These are phyloP conservation scores for Mercenaria mercenaria DNA, from an alignment of 1,140 invertebrate species.

Conservation along the genomic window DNA sequence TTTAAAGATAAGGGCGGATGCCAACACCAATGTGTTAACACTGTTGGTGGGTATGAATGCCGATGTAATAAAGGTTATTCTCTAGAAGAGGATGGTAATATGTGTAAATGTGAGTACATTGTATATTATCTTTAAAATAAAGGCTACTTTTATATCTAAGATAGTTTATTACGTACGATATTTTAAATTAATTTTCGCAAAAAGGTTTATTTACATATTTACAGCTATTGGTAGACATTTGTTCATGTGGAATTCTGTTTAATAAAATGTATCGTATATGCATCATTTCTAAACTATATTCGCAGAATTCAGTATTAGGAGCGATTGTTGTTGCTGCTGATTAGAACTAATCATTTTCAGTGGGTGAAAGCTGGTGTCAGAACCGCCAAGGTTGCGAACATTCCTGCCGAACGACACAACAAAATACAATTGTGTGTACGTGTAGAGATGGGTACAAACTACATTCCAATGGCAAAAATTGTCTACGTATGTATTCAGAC, in stretches of 20 bases:
- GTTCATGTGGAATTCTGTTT: too few species aligned
- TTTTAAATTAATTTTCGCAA: too few species aligned
- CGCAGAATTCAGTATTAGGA: too few species aligned
- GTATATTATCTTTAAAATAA: too few species aligned
- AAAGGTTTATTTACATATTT: too few species aligned
- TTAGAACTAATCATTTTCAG: too few species aligned
- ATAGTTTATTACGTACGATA: too few species aligned
- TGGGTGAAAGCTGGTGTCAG: slow-evolving; percentile 74
- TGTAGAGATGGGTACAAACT: slow-evolving; percentile 81
- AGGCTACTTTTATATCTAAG: too few species aligned
- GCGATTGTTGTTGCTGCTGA: too few species aligned
- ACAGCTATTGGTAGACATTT: too few species aligned
- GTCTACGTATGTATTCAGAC: slow-evolving; percentile 81
- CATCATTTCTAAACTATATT: too few species aligned
- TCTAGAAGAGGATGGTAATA: slow-evolving; percentile 73
- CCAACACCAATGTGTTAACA: slow-evolving; percentile 87
- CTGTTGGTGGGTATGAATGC: slow-evolving; percentile 81
- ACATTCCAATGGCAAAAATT: slow-evolving; percentile 79
- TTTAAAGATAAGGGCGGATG: slow-evolving; percentile 80
- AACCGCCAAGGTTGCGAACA: slow-evolving; percentile 79
- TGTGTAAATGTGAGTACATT: slow-evolving; percentile 77
- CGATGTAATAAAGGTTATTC: slow-evolving; percentile 79
- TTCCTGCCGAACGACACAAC: slow-evolving; percentile 71
- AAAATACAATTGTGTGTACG: slow-evolving; percentile 72
- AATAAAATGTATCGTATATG: too few species aligned